These are phyloP conservation scores for Xanthia togata DNA, from an alignment of 2,888 invertebrate species.

Conservation along the genomic window DNA sequence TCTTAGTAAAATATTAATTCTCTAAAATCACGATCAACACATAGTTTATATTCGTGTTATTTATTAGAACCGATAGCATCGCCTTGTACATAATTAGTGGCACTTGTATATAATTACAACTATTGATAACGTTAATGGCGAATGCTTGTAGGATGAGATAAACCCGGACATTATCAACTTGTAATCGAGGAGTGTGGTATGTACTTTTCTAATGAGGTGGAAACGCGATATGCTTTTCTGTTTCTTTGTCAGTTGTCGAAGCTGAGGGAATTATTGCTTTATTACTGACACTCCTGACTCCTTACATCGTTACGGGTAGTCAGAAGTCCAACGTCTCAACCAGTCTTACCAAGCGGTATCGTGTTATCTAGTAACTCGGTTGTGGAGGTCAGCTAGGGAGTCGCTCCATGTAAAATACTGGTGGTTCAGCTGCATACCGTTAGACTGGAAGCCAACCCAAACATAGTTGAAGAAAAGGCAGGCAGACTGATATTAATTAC, in stretches of 20 bases:
- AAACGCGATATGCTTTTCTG: background rate
- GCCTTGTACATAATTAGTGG: slow-evolving; percentile 39
- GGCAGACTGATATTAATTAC: background rate
- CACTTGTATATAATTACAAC: slow-evolving; percentile 34
- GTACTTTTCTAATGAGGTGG: slow-evolving; percentile 34
- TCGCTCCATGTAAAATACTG: background rate
- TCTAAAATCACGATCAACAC: slow-evolving; percentile 17
- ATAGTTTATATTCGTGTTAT: slow-evolving; percentile 28
- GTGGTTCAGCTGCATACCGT: background rate
- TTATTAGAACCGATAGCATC: slow-evolving; percentile 45
- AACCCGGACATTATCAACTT: slow-evolving; percentile 23
- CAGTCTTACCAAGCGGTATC: background rate
- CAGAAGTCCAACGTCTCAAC: background rate
- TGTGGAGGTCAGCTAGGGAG: background rate
- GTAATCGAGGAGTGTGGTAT: background rate
- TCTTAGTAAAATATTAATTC: background rate
- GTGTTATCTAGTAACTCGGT: background rate
- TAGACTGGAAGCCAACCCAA: background rate
- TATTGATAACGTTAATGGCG: slow-evolving; percentile 52
- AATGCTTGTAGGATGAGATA: slow-evolving; percentile 46
- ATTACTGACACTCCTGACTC: background rate
- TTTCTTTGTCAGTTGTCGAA: background rate
- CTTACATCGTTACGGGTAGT: background rate
- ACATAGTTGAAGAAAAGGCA: background rate
- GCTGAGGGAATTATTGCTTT: background rate